A percentile compares a stretch with the other conserved stretches of the same genome.
phyloP scores from a whole-genome alignment of 2,113 vertebrate species.

The Anolis carolinensis region DNA sequence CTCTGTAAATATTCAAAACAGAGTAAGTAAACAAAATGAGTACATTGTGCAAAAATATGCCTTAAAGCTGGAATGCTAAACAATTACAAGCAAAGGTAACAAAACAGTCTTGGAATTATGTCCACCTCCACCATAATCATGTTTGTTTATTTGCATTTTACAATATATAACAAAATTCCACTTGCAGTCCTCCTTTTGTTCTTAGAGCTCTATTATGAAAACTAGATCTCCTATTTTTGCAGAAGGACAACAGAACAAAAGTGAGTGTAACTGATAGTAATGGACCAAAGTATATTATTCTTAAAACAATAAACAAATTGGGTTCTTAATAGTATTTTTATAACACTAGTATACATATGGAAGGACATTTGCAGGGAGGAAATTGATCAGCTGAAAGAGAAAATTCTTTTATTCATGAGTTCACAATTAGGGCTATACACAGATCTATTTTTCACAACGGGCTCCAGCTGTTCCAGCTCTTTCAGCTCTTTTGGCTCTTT shows the following conservation, averaged over 20 bases:
- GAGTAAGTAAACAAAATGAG: constrained; percentile 58
- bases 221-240: neutral
- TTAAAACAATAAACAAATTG: no score
- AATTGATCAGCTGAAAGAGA: no score
- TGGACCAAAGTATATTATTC: neutral
- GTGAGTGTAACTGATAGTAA: neutral
- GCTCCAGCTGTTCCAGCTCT: no score
- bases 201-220: neutral
- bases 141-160: neutral
- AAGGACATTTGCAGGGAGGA: no score
- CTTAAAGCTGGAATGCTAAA: constrained; percentile 56
- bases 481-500: no score
- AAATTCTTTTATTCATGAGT: no score
- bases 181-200: no score
- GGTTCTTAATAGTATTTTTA: no score
- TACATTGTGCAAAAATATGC: constrained; percentile 28
- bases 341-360: no score
- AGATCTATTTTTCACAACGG: no score
- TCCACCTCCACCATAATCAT: neutral
- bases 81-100: constrained; percentile 40
- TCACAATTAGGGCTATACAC: no score
- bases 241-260: neutral
- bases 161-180: neutral
- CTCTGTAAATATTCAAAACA: constrained; percentile 58
- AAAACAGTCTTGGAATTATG: neutral